Evolutionary conservation across 2,888 invertebrate genomes (phyloP).

Genomic region (Amblyteles armatorius): DNA sequence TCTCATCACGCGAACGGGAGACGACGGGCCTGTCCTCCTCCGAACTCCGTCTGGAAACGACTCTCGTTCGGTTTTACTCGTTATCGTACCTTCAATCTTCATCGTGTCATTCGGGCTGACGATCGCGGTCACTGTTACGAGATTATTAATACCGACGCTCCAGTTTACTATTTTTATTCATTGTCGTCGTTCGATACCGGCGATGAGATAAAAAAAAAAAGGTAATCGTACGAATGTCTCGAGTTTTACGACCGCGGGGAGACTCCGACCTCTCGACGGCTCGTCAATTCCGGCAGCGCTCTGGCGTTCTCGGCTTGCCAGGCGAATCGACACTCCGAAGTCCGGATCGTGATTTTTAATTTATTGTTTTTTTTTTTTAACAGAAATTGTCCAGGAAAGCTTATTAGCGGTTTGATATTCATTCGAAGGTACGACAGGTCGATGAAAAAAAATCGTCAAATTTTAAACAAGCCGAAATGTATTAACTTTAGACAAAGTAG

Average conservation of each 20-base stretch:
- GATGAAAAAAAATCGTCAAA: too few relatives aligned
- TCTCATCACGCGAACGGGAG: constrained; percentile 49
- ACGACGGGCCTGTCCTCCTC: background rate
- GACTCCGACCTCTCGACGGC: too few relatives aligned
- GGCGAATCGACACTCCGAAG: background rate
- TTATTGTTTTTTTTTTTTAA: background rate
- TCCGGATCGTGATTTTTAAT: background rate
- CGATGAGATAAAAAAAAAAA: background rate
- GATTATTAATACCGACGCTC: constrained; percentile 39
- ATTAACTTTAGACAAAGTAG: too few relatives aligned
- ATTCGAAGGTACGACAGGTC: too few relatives aligned
- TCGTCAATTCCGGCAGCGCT: background rate
- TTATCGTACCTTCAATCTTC: constrained; percentile 40
- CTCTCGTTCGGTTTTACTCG: constrained; percentile 10
- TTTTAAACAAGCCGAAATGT: too few relatives aligned
- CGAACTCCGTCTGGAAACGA: background rate
- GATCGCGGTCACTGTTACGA: constrained; percentile 24
- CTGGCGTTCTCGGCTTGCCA: background rate
- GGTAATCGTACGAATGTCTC: constrained; percentile 16
- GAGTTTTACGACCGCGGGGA: background rate
- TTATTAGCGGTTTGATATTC: too few relatives aligned
- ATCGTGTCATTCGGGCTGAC: constrained; percentile 31
- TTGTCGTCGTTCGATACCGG: constrained; percentile 17
- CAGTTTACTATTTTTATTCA: constrained; percentile 48
- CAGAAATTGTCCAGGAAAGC: background rate